A percentile compares a stretch with the other conserved stretches of the same genome.
Conservation (phyloP, 1,140 invertebrate species). For the Potamilus streckersoni region DNA sequence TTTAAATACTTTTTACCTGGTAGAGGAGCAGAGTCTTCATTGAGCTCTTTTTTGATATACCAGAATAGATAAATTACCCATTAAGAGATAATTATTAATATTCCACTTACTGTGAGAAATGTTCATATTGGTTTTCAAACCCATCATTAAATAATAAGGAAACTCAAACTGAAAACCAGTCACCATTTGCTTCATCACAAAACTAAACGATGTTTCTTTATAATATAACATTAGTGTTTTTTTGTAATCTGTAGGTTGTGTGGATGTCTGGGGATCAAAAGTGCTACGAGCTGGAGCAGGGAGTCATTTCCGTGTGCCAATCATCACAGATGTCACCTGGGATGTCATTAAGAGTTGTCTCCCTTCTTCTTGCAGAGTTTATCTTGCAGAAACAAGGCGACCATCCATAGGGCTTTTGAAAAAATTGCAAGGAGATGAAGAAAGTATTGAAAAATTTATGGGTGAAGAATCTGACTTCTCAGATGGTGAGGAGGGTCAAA, state of each 20-base stretch:
- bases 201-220: not conserved
- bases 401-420: slow-evolving; percentile 42
- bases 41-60: no score
- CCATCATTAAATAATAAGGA: no score
- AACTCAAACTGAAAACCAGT: no score
- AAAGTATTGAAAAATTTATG: slow-evolving; percentile 5
- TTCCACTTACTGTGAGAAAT: no score
- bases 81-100: no score
- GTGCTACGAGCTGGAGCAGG: slow-evolving; percentile 85
- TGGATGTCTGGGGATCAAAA: slow-evolving; percentile 89
- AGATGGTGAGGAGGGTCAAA: not conserved
- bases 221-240: not conserved
- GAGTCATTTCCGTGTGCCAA: slow-evolving; percentile 83
- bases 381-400: slow-evolving; percentile 72
- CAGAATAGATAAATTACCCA: no score
- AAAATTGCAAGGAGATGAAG: slow-evolving; percentile 59
- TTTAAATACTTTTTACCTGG: no score
- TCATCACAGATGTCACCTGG: slow-evolving; percentile 77
- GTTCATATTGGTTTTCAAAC: no score
- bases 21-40: no score
- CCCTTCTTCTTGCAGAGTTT: slow-evolving; percentile 68
- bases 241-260: slow-evolving; percentile 76
- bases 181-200: no score
- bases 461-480: slow-evolving; percentile 1
- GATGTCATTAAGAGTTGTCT: slow-evolving; percentile 73